Evolutionary conservation across 2,113 vertebrate species (phyloP), one percentile per base, ranked within the genome.

Genomic region (Stictonetta naevosa): DNA sequence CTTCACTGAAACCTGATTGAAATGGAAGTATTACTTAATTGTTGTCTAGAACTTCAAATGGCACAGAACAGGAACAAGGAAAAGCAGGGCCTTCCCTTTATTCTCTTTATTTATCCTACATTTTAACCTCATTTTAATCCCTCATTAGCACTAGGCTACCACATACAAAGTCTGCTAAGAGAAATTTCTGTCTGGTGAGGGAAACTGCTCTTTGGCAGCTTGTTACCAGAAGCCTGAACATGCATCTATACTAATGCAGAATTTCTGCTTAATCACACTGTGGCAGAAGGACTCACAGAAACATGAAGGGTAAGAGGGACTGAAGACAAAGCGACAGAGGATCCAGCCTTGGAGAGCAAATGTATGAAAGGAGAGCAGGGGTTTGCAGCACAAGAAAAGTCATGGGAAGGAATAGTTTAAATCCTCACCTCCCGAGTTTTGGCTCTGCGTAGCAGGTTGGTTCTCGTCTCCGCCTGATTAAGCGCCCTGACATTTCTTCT

Each of bases 361-460:
- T 42, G 21, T 13, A 25, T 14, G 31, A 67, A 17, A 85, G 50
- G 44, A 93, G 48, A 85, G 81, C 68, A 90, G 34, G 44, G 14
- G 18, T 16, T 18, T 72, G 38, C 48, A 93, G 40, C 72, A 85
- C 16, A 31, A 36, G 15, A 73, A 64, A 6, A 62, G 38, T 11
- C 17, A 72, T 3, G 5, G 40, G 6, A 75, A 72, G 40, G 10
- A 73, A 76, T 7, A 64, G 19, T 69, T 91, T 66, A 85, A 95
- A 90, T 53, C 52, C 92, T 64, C 64, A 97, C 97, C 92, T 94
- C 2, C 50, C 75, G 17, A 98, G 8, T 28, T 23, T n/a, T 20
- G 97, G 98, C 66, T 97, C 97, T 68, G 80, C 36, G 23, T 98
- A 98, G 93, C 77, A 94, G 67, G 42, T 5, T 59, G 95, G 82